Percentiles rank a stretch among this genome's conserved stretches.
These are phyloP conservation scores for Amiota minor DNA, from an alignment of 2,888 invertebrate species.

Conservation along the genomic window DNA sequence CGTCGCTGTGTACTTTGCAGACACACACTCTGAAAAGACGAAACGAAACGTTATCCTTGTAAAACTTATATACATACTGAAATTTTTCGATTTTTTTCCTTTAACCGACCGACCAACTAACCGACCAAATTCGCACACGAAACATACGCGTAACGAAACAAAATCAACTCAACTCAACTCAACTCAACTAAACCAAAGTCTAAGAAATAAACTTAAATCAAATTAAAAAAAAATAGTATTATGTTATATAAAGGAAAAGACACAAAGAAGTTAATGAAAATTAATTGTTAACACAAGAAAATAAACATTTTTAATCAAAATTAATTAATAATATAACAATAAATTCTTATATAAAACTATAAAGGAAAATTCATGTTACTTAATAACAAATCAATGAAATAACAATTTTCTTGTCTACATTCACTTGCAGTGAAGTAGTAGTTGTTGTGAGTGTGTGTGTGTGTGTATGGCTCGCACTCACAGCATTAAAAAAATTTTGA, in stretches of 20 bases:
- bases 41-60: slow-evolving; percentile 55
- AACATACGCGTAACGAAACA: slow-evolving; percentile 9
- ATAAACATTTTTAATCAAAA: neutral
- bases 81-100: slow-evolving; percentile 54
- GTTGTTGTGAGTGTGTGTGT: slow-evolving; percentile 34
- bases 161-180: slow-evolving; percentile 31
- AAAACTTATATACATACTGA: slow-evolving; percentile 65
- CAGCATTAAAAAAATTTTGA: slow-evolving; percentile 12
- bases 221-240: neutral
- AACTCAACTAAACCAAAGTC: neutral
- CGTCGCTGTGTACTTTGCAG: slow-evolving; percentile 10
- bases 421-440: slow-evolving; percentile 11
- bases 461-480: slow-evolving; percentile 30
- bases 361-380: neutral
- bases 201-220: no score
- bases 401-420: neutral
- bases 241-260: neutral
- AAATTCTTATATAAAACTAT: neutral
- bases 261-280: neutral
- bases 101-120: neutral
- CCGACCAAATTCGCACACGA: slow-evolving; percentile 3
- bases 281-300: no score
- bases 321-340: neutral
- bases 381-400: slow-evolving; percentile 4
- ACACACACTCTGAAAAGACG: slow-evolving; percentile 24